Percentiles rank a stretch among this genome's conserved stretches.
phyloP scores from a whole-genome alignment of 2,797 vertebrate species.

The Trematomus bernacchii region DNA sequence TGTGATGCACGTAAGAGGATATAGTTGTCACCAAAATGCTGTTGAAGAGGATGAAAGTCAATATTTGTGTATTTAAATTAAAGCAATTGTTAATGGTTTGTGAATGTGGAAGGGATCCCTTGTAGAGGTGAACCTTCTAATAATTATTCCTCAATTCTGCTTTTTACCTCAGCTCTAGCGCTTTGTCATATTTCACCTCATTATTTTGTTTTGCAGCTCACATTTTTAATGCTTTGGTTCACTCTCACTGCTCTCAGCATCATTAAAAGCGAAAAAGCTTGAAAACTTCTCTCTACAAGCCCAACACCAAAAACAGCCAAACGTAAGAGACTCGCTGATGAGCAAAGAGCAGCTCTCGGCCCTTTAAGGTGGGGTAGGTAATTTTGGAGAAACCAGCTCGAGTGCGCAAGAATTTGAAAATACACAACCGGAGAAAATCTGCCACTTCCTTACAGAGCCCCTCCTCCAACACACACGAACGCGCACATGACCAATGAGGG shows the following conservation, averaged over 20 bases:
- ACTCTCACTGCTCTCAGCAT: not conserved
- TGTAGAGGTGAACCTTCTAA: not conserved
- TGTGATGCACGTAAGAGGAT: not conserved
- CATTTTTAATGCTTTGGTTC: not conserved
- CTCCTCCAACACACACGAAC: no score
- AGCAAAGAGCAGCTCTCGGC: not conserved
- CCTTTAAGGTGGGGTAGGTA: no score
- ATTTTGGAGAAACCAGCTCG: no score
- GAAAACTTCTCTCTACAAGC: no score
- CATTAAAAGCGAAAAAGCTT: not conserved
- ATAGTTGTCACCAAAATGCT: not conserved
- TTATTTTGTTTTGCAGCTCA: not conserved
- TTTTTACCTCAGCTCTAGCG: not conserved
- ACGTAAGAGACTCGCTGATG: not conserved
- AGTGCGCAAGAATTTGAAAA: no score
- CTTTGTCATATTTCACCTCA: not conserved
- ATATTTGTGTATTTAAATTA: not conserved
- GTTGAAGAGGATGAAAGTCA: not conserved
- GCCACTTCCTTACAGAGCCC: no score
- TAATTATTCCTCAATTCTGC: not conserved
- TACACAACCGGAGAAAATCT: no score
- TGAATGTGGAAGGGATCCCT: not conserved
- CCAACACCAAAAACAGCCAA: not conserved
- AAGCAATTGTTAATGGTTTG: not conserved
- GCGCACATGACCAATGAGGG: no score